Conservation (phyloP, 1,140 invertebrate genomes). For the Stegodyphus dumicola region DNA sequence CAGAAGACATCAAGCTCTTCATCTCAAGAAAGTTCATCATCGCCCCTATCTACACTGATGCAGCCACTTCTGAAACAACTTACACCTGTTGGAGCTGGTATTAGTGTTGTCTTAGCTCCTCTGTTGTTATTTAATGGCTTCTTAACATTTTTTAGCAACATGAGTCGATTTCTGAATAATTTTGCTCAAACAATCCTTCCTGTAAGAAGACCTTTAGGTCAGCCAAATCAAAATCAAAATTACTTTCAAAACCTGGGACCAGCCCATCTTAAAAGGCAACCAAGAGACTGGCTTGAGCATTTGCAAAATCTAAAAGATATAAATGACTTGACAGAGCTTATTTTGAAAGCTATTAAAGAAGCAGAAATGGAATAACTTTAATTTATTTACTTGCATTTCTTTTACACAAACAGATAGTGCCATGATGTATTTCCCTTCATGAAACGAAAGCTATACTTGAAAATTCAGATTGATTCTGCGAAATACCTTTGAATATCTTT, state of each 20-base stretch:
- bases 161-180: slow-evolving; percentile 45
- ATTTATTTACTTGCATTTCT: neutral
- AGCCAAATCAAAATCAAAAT: slow-evolving; percentile 27
- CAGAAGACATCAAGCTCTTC: slow-evolving; percentile 15
- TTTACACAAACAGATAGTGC: slow-evolving; percentile 20
- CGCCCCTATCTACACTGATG: slow-evolving; percentile 33
- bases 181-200: slow-evolving; percentile 40
- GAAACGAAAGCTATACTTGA: neutral
- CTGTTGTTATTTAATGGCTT: slow-evolving; percentile 52
- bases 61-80: slow-evolving; percentile 54
- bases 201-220: slow-evolving; percentile 18
- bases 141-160: slow-evolving; percentile 50
- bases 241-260: slow-evolving; percentile 44
- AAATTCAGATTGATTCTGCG: too few relatives aligned
- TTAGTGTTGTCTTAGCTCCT: slow-evolving; percentile 43
- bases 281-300: slow-evolving; percentile 40
- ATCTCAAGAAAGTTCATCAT: neutral
- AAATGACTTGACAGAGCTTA: slow-evolving; percentile 29
- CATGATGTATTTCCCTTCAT: slow-evolving; percentile 20
- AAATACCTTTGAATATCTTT: neutral
- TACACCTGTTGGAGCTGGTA: slow-evolving; percentile 50
- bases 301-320: slow-evolving; percentile 29
- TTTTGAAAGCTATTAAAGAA: slow-evolving; percentile 48
- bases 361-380: slow-evolving; percentile 3
- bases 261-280: slow-evolving; percentile 38